Base-by-base conservation (phyloP, 2,888 invertebrate species). In the Chromoteleia sp. region DNA sequence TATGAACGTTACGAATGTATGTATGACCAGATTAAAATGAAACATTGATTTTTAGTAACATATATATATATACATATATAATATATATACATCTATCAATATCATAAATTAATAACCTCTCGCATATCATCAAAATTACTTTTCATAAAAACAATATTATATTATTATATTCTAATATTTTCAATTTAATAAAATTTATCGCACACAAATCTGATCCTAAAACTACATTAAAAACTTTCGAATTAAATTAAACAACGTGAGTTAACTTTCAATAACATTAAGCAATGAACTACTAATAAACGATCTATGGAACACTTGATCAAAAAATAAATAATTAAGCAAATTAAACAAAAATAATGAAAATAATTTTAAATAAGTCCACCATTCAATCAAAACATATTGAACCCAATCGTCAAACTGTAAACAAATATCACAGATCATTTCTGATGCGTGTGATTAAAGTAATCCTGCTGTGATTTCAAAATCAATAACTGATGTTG, bases 41-140 rank as follows among this genome's bases (percentile, higher is more conserved):
- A 59, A 43, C 43, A 59, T 59, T 59, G 59, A 59, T 59, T 59
- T 59, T 29, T 43, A 25, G 14, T 43, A 48, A 17, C 19, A 21
- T 1, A 48, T 21, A 12, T 48, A 48, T 17, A 30, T 36, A 21
- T 36, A 39, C 39, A 33, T 54, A 54, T 48, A 7, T 21, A 7
- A 48, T 15, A 29, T 29, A 52, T 17, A 19, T 6, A 19, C 1
- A 36, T 56, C 1, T 39, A 21, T 56, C n/a, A 36, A 39, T 21
- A 56, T 56, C 17, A 30, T 15, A 52, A 52, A 52, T 52, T 30
- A 15, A 30, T 52, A 50, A 50, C 6, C 50, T 25, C 5, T 4
- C 3, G 5, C 3, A 25, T 25, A 5, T 25, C 5, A 25, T 2
- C 2, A 25, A 25, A 25, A 33, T 8, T 33, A 8, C 7, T 33